These are phyloP conservation scores for Micropoecilia bifurca DNA, from an alignment of 2,797 vertebrate genomes.

Conservation along the genomic window DNA sequence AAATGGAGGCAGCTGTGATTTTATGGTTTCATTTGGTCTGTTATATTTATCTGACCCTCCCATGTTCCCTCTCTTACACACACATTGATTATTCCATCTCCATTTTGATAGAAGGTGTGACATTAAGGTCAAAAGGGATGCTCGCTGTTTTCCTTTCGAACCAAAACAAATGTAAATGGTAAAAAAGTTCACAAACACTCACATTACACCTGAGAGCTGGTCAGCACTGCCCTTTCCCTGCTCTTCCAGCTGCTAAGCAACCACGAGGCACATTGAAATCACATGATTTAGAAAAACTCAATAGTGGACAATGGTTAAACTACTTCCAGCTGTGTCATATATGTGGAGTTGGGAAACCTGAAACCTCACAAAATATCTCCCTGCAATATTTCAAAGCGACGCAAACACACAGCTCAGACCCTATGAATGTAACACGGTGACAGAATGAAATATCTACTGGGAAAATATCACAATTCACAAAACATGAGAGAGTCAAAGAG, in stretches of 20 bases:
- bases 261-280: slow-evolving; percentile 27
- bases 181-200: slow-evolving; percentile 19
- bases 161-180: slow-evolving; percentile 22
- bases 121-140: slow-evolving; percentile 17
- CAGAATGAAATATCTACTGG: not conserved
- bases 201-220: slow-evolving; percentile 33
- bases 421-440: not conserved
- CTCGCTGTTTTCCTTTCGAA: not conserved
- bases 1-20: slow-evolving; percentile 69
- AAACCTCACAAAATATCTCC: slow-evolving; percentile 2
- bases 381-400: slow-evolving; percentile 5
- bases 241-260: slow-evolving; percentile 46
- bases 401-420: slow-evolving; percentile 2
- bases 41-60: slow-evolving; percentile 71
- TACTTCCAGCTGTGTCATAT: slow-evolving; percentile 23
- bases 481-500: slow-evolving; percentile 3
- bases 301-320: slow-evolving; percentile 23
- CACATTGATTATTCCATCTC: slow-evolving; percentile 66
- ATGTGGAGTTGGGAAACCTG: not conserved
- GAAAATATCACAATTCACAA: slow-evolving; percentile 10
- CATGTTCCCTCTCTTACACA: slow-evolving; percentile 34
- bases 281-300: slow-evolving; percentile 33
- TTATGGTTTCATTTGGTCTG: slow-evolving; percentile 66
- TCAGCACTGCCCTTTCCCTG: slow-evolving; percentile 21
- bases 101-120: slow-evolving; percentile 37